Evolutionary conservation across 2,797 vertebrate species (phyloP).

Genomic region (Lutjanus campechanus): DNA sequence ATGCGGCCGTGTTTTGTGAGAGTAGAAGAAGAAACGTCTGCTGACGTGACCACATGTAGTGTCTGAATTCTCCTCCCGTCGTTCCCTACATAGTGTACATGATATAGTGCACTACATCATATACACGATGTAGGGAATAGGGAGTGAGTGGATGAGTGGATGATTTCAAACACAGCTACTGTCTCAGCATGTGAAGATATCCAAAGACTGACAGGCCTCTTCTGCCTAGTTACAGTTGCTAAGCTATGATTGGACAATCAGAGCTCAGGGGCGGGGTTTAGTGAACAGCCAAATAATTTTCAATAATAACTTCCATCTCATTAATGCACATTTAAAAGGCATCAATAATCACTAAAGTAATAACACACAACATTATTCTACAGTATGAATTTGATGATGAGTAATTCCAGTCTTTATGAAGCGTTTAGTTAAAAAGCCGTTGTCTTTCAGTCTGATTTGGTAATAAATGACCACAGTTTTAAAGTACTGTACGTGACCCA

Average conservation of each 20-base stretch:
- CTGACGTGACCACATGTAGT: no score
- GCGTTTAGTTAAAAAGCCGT: neutral
- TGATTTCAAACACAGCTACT: no score
- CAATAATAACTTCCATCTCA: neutral
- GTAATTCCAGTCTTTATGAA: conserved; percentile 12
- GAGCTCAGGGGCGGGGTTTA: neutral
- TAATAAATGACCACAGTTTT: neutral
- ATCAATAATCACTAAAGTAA: neutral
- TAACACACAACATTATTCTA: neutral
- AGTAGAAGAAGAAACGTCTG: no score
- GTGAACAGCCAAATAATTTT: neutral
- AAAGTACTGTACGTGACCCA: neutral
- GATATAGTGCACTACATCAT: no score
- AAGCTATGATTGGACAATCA: neutral
- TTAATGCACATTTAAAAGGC: neutral
- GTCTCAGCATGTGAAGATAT: neutral
- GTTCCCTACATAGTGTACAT: no score
- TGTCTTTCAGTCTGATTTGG: neutral
- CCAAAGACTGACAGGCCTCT: neutral
- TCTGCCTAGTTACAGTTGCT: neutral
- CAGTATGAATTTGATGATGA: neutral
- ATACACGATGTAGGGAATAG: no score
- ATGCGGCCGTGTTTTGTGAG: no score
- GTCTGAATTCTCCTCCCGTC: no score
- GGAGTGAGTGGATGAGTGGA: no score